A percentile compares a stretch with the other conserved stretches of the same genome.
These are phyloP conservation scores for Incurvaria masculella DNA, from an alignment of 2,888 invertebrate genomes.

Conservation along the genomic window DNA sequence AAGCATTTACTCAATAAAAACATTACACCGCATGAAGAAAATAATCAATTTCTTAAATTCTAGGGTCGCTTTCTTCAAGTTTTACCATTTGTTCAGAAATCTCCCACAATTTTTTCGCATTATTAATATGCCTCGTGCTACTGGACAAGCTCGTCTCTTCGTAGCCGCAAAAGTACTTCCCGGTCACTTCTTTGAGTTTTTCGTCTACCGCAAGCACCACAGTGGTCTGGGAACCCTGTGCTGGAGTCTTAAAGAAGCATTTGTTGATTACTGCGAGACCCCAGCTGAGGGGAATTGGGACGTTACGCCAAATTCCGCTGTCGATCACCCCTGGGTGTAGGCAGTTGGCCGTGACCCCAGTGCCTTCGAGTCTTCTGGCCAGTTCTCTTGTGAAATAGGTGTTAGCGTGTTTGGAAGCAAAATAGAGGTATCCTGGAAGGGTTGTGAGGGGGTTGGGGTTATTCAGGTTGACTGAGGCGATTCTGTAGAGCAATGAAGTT, in stretches of 20 bases:
- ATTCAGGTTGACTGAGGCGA: conserved; percentile 68
- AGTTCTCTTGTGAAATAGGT: conserved; percentile 78
- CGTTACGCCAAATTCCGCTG: conserved; percentile 79
- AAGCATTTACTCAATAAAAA: too few relatives aligned
- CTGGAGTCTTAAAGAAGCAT: conserved; percentile 70
- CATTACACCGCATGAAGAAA: too few relatives aligned
- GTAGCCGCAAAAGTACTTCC: conserved; percentile 82
- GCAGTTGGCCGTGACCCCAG: conserved; percentile 79
- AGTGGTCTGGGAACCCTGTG: conserved; percentile 78
- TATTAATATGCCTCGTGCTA: conserved; percentile 63
- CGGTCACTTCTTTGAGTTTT: conserved; percentile 64
- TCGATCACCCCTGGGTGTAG: conserved; percentile 86
- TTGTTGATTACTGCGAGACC: conserved; percentile 63
- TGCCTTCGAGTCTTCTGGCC: conserved; percentile 71
- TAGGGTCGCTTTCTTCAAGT: conserved; percentile 66
- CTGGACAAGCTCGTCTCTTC: conserved; percentile 60
- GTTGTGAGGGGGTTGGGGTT: conserved; percentile 73
- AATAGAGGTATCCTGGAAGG: conserved; percentile 69
- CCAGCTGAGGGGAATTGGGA: conserved; percentile 72
- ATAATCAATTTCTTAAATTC: conserved; percentile 57
- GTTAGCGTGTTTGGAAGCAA: conserved; percentile 82
- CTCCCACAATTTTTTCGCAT: conserved; percentile 82
- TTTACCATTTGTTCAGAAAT: conserved; percentile 72
- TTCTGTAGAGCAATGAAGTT: conserved; percentile 74
- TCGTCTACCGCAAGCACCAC: conserved; percentile 75